Conservation (phyloP, 2,797 vertebrate genomes). For the Neosilurus hyrtlii region DNA sequence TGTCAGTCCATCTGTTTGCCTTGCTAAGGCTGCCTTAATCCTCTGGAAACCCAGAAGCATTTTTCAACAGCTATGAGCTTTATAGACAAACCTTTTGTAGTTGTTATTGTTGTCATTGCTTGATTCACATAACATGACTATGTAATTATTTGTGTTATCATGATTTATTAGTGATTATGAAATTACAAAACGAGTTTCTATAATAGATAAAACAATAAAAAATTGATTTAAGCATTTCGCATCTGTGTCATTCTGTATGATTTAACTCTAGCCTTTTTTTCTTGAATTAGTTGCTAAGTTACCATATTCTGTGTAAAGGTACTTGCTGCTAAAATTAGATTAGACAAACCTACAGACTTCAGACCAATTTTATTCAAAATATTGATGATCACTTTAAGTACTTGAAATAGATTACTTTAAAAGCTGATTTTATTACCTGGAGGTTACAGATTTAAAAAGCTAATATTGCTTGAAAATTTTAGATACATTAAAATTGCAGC, state of each 20-base stretch:
- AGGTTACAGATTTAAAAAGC: background rate
- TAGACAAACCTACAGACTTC: background rate
- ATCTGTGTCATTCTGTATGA: conserved; percentile 29
- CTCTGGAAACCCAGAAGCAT: conserved; percentile 33
- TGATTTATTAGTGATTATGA: background rate
- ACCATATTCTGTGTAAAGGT: conserved; percentile 29
- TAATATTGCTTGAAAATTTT: background rate
- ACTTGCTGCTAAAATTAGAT: conserved; percentile 40
- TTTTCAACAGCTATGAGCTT: conserved; percentile 36
- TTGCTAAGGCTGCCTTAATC: conserved; percentile 41
- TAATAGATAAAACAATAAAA: conserved; percentile 4
- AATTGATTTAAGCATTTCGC: conserved; percentile 1
- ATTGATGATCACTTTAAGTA: conserved; percentile 9
- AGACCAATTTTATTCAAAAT: conserved; percentile 19
- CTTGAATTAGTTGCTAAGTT: conserved; percentile 39
- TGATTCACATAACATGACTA: background rate
- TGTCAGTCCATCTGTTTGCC: conserved; percentile 66
- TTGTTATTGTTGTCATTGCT: background rate
- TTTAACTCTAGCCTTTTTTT: conserved; percentile 32
- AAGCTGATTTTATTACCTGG: background rate
- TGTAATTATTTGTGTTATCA: background rate
- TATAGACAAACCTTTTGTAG: conserved; percentile 2
- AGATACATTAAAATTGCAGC: background rate
- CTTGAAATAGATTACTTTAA: background rate
- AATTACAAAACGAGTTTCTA: background rate